Base-by-base conservation (phyloP, 2,797 vertebrate species). In the Columba guinea region DNA sequence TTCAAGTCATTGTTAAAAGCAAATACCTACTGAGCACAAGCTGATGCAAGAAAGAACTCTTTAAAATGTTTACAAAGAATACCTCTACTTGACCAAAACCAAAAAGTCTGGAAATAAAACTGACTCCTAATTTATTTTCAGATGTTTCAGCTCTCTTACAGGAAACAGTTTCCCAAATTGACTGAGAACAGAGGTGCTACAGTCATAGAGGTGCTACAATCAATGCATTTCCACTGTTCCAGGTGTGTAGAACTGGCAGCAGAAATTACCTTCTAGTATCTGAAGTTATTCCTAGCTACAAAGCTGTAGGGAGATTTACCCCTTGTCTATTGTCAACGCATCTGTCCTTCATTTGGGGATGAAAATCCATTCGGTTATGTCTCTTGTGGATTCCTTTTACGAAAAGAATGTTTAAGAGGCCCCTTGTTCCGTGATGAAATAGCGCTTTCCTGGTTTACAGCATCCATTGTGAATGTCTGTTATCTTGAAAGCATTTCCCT, bases 41-140 rank as follows among this genome's bases (percentile, higher is more conserved):
- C 78, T 41, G n/a, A 96, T 96, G 95, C 89, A 95, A 96, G 84
- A 74, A 89, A 70, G 53, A 96, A 78, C 52, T 91, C 94, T 87
- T 94, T 81, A 89, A 92, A 77, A 96, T 98, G 97, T 98, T 98
- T 98, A 97, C 96, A 93, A 90, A 96, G 95, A 94, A 81, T 87
- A 95, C 59, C 74, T 56, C 58, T 73, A 83, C 80, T 49, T 84
- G 48, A 75, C 17, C 1, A 19, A 32, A 26, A 49, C 24, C 55
- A 44, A 88, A 93, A 94, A 35, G 10, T 52, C n/a, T 87, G 69
- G 87, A 94, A 97, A 79, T 59, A 96, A 86, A 97, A 79, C 34
- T 84, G 70, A 59, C 39, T 95, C 70, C 21, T 69, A 53, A 27
- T 84, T 93, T 95, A 70, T 96, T 96, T 95, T 93, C 35, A 90